phyloP scores from a whole-genome alignment of 1,140 invertebrate genomes.

The Megalopta genalis region DNA sequence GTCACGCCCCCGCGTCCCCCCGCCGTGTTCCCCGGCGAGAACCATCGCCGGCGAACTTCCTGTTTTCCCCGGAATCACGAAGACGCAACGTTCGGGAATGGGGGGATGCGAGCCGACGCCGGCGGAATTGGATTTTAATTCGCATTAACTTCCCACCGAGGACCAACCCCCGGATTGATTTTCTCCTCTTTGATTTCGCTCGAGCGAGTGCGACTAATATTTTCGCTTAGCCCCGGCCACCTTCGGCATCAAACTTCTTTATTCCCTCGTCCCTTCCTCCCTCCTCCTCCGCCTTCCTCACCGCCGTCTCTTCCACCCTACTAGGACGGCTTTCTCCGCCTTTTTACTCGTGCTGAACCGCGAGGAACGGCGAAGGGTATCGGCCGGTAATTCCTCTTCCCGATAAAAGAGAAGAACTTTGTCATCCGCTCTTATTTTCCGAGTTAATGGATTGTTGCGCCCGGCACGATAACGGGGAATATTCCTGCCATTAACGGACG shows the following conservation, averaged over 20 bases:
- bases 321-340: no score
- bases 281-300: no score
- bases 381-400: conserved; percentile 35
- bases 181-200: conserved; percentile 47
- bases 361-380: conserved; percentile 6
- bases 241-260: conserved; percentile 32
- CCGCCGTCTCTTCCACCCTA: not conserved
- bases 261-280: not conserved
- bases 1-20: not conserved
- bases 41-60: conserved; percentile 18
- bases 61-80: conserved; percentile 34
- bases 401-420: conserved; percentile 48
- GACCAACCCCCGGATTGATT: conserved; percentile 25
- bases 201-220: conserved; percentile 40
- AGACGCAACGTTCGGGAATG: conserved; percentile 39
- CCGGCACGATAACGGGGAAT: conserved; percentile 24
- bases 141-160: conserved; percentile 42
- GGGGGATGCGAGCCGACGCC: conserved; percentile 5
- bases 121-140: conserved; percentile 50
- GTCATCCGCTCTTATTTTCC: conserved; percentile 44
- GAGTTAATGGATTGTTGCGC: conserved; percentile 42
- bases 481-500: not conserved
- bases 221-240: conserved; percentile 33
- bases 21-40: not conserved
- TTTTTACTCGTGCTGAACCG: not conserved